Evolutionary conservation across 2,113 vertebrate species (phyloP).

Genomic region (Drymodes brunneopygia): DNA sequence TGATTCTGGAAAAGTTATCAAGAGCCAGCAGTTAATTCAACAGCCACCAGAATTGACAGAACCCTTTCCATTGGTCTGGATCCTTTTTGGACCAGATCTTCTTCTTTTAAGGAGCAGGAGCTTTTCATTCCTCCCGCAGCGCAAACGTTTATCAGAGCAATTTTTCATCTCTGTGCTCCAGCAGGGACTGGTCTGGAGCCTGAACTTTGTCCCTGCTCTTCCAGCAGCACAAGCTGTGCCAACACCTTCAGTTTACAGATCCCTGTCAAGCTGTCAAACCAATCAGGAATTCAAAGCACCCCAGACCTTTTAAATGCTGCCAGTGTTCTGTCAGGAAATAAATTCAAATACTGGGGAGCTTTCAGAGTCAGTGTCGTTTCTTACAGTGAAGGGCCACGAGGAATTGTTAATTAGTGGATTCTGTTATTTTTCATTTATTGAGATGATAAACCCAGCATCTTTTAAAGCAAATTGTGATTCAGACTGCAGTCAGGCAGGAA

Average conservation of each 20-base stretch:
- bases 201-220: constrained; percentile 53
- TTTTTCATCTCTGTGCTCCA: constrained; percentile 27
- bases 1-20: background rate
- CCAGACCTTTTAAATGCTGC: constrained; percentile 18
- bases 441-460: background rate
- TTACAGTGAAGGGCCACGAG: background rate
- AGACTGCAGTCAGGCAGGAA: background rate
- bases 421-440: background rate
- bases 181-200: background rate
- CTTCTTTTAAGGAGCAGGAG: background rate
- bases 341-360: constrained; percentile 35
- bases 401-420: constrained; percentile 1
- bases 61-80: background rate
- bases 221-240: background rate
- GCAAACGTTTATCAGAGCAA: background rate
- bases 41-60: background rate
- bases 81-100: background rate
- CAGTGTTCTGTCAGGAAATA: constrained; percentile 29
- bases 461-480: background rate
- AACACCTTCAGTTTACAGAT: constrained; percentile 13
- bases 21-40: background rate
- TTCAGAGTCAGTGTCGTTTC: constrained; percentile 25
- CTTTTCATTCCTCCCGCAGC: background rate
- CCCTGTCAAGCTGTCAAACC: constrained; percentile 33
- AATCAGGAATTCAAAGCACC: constrained; percentile 13